Evolutionary conservation across 2,113 vertebrate species (phyloP).

Genomic region (Amazona vittata): DNA sequence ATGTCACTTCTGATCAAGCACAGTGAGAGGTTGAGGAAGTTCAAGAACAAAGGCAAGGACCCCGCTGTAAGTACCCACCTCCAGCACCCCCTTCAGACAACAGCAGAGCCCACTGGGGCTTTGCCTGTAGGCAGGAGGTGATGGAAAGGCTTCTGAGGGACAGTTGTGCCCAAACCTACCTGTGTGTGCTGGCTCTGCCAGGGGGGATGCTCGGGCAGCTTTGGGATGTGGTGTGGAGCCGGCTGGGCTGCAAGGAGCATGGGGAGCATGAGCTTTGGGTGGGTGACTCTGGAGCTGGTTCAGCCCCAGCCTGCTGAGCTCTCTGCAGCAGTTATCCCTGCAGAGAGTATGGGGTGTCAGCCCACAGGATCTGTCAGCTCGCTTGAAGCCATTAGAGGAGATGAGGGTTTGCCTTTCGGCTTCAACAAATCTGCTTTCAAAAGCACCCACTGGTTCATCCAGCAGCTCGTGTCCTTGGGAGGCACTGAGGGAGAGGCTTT

Average conservation of each 20-base stretch:
- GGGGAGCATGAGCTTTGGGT: not conserved
- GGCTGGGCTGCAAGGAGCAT: not conserved
- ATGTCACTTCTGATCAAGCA: slow-evolving; percentile 73
- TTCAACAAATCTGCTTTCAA: not conserved
- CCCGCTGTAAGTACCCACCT: slow-evolving; percentile 73
- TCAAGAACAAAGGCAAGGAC: slow-evolving; percentile 90
- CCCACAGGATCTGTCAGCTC: not conserved
- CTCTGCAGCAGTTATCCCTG: not conserved
- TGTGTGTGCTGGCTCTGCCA: not conserved
- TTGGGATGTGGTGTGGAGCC: not conserved
- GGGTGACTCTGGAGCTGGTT: not conserved
- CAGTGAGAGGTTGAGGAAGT: slow-evolving; percentile 74
- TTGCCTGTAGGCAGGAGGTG: not conserved
- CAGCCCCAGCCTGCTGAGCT: not conserved
- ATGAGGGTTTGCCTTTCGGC: not conserved
- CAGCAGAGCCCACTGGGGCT: not conserved
- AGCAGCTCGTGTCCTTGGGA: not conserved
- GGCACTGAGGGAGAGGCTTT: not conserved
- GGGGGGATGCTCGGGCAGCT: not conserved
- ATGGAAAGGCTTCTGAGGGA: not conserved
- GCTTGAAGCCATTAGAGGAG: not conserved
- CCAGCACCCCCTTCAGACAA: rapidly evolving
- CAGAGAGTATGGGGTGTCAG: rapidly evolving
- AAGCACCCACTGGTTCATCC: not conserved
- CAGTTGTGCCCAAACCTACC: rapidly evolving